phyloP scores from a whole-genome alignment of 2,797 vertebrate genomes.

The Psittacula echo region DNA sequence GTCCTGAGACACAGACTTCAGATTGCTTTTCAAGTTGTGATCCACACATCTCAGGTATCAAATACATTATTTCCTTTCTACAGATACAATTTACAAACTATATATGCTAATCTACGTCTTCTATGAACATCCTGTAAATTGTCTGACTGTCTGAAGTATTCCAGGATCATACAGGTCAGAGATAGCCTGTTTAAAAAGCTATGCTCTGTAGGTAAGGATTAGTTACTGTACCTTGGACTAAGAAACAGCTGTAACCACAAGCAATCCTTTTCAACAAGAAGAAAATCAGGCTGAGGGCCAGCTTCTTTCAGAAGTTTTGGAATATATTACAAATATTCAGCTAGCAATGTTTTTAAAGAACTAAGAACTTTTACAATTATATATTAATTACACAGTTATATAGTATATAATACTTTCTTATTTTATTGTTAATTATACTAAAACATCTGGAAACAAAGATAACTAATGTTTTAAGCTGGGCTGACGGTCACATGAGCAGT shows the following conservation, averaged over 20 bases:
- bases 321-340: background rate
- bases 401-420: background rate
- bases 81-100: background rate
- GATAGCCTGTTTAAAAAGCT: background rate
- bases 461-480: background rate
- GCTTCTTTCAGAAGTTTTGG: background rate
- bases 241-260: background rate
- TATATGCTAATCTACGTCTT: background rate
- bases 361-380: background rate
- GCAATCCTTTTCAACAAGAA: background rate
- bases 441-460: background rate
- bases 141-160: background rate
- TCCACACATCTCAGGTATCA: background rate
- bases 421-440: background rate
- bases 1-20: background rate
- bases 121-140: background rate
- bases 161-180: background rate
- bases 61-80: background rate
- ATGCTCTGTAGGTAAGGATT: background rate
- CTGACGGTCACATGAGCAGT: background rate
- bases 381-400: background rate
- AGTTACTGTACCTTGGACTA: background rate
- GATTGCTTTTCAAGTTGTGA: background rate
- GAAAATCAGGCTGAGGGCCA: background rate
- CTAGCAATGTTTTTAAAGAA: background rate